phyloP scores from a whole-genome alignment of 1,140 invertebrate genomes.

The Diorhabda elongata region DNA sequence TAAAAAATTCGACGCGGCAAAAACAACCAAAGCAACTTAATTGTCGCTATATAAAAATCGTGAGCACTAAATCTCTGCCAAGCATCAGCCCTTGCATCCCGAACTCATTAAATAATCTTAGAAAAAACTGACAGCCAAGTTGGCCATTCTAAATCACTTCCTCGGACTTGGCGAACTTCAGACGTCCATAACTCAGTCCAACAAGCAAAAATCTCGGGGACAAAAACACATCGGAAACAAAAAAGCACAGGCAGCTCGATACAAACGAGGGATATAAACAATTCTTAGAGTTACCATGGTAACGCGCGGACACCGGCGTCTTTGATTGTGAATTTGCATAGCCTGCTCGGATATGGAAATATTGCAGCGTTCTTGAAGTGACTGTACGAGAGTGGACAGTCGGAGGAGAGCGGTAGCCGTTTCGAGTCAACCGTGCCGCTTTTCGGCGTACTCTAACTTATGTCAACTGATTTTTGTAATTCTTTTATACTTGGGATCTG shows the following conservation, averaged over 20 bases:
- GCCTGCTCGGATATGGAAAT: slow-evolving; percentile 43
- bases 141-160: slow-evolving; percentile 37
- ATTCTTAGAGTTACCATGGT: slow-evolving; percentile 41
- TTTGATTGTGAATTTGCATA: slow-evolving; percentile 29
- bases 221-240: slow-evolving; percentile 22
- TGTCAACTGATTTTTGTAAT: slow-evolving; percentile 43
- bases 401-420: slow-evolving; percentile 31
- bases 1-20: not conserved
- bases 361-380: slow-evolving; percentile 33
- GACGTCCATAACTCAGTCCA: slow-evolving; percentile 38
- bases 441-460: slow-evolving; percentile 44
- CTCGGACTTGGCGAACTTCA: slow-evolving; percentile 31
- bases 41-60: slow-evolving; percentile 25
- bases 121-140: slow-evolving; percentile 34
- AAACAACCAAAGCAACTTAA: slow-evolving; percentile 19
- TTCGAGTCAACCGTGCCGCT: slow-evolving; percentile 30
- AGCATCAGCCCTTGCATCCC: slow-evolving; percentile 11
- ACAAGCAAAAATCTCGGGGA: slow-evolving; percentile 36
- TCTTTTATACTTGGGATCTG: slow-evolving; percentile 28
- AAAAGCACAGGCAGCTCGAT: slow-evolving; percentile 28
- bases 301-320: slow-evolving; percentile 25
- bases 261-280: slow-evolving; percentile 31
- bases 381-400: slow-evolving; percentile 36
- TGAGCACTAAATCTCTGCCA: slow-evolving; percentile 31
- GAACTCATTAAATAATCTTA: slow-evolving; percentile 35